A percentile compares a stretch with the other conserved stretches of the same genome.
Conservation (phyloP, 2,113 vertebrate species). For the Ovibos moschatus region DNA sequence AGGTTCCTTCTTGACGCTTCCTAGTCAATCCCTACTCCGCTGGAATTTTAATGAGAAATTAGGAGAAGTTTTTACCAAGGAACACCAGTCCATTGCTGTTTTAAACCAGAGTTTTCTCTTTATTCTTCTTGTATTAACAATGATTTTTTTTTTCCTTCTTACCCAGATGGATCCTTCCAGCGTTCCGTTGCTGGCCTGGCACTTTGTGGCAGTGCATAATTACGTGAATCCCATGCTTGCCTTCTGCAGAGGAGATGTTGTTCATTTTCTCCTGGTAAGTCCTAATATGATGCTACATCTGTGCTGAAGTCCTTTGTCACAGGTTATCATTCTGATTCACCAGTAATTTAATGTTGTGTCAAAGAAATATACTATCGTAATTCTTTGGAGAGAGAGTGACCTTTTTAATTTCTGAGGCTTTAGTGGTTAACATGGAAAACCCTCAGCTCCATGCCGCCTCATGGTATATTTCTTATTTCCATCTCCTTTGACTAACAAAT, state of each 20-base stretch:
- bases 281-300: neutral
- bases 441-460: neutral
- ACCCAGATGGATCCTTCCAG: constrained; percentile 93
- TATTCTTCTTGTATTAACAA: neutral
- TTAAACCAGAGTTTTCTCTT: neutral
- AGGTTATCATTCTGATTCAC: neutral
- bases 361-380: neutral
- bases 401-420: constrained; percentile 20
- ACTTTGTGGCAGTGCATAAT: constrained; percentile 93
- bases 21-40: neutral
- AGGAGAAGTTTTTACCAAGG: neutral
- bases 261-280: constrained; percentile 95
- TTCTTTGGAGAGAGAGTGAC: neutral
- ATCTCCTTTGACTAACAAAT: constrained; percentile 2
- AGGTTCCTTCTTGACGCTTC: neutral
- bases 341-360: neutral
- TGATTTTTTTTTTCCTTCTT: neutral
- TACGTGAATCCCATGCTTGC: constrained; percentile 93
- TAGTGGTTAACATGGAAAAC: neutral
- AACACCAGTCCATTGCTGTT: neutral
- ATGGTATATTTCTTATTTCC: neutral
- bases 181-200: constrained; percentile 96
- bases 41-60: neutral
- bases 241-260: constrained; percentile 94
- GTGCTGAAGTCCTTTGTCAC: neutral